Conservation (phyloP, 2,113 vertebrate species). For the Catharus bicknelli region DNA sequence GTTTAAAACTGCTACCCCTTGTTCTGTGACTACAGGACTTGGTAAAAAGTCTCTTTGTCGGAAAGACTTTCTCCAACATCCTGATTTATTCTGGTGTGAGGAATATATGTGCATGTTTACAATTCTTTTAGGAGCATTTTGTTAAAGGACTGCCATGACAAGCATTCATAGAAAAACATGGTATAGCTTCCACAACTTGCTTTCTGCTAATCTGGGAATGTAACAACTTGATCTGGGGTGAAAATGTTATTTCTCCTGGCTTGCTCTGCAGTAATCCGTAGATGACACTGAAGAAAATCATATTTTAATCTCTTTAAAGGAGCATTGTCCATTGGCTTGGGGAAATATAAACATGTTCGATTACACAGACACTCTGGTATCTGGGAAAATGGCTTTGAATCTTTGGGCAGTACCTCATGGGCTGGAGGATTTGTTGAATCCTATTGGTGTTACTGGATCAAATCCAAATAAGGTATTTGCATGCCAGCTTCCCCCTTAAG, state of each 20-base stretch:
- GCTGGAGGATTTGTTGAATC: slow-evolving; percentile 94
- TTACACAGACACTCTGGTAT: slow-evolving; percentile 95
- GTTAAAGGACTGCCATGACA: background rate
- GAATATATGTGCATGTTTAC: background rate
- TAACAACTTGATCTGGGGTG: background rate
- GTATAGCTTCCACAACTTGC: background rate
- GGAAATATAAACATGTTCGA: slow-evolving; percentile 98
- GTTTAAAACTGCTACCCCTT: background rate
- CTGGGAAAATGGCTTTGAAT: slow-evolving; percentile 98
- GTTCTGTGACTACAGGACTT: background rate
- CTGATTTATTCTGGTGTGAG: background rate
- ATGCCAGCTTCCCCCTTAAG: background rate
- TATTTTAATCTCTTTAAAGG: slow-evolving; percentile 77
- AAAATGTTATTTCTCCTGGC: background rate
- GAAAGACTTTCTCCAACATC: background rate
- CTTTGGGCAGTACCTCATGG: slow-evolving; percentile 98
- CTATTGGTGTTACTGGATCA: slow-evolving; percentile 95
- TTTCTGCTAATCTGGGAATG: background rate
- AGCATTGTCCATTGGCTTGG: slow-evolving; percentile 97
- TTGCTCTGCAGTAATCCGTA: background rate
- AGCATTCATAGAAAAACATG: background rate
- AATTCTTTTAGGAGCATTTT: background rate
- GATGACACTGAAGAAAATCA: background rate
- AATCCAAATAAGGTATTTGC: slow-evolving; percentile 93
- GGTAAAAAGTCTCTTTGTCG: background rate